phyloP scores from a whole-genome alignment of 1,140 invertebrate species.

The Hirudo medicinalis region DNA sequence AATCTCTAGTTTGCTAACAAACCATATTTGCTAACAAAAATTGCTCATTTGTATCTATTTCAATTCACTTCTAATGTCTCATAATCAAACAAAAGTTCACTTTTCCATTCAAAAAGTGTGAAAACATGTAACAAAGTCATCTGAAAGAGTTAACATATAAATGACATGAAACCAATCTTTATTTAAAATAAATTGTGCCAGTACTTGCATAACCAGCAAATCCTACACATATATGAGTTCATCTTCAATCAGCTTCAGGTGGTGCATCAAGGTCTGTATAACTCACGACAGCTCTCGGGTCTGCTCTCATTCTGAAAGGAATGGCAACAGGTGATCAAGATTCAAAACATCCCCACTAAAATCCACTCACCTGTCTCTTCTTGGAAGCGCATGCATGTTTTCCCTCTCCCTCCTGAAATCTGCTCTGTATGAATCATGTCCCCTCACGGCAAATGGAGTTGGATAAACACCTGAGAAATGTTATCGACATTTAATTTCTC shows the following conservation, averaged over 20 bases:
- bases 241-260: conserved; percentile 49
- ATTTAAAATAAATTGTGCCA: too few relatives aligned
- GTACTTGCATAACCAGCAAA: too few relatives aligned
- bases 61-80: too few relatives aligned
- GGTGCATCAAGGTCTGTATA: conserved; percentile 72
- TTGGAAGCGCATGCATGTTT: neutral
- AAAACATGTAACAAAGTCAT: too few relatives aligned
- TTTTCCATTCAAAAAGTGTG: too few relatives aligned
- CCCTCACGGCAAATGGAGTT: conserved; percentile 8
- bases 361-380: conserved; percentile 13
- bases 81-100: too few relatives aligned
- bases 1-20: too few relatives aligned
- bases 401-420: conserved; percentile 17
- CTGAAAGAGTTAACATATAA: too few relatives aligned
- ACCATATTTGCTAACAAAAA: too few relatives aligned
- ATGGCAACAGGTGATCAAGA: neutral
- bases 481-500: neutral
- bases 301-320: conserved; percentile 33
- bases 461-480: conserved; percentile 2
- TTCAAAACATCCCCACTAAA: neutral
- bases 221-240: too few relatives aligned
- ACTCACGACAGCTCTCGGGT: conserved; percentile 56
- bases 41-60: too few relatives aligned
- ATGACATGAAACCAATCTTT: too few relatives aligned
- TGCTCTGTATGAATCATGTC: neutral